Evolutionary conservation across 2,797 vertebrate genomes (phyloP).

Genomic region (Schizopygopsis malacanthus): DNA sequence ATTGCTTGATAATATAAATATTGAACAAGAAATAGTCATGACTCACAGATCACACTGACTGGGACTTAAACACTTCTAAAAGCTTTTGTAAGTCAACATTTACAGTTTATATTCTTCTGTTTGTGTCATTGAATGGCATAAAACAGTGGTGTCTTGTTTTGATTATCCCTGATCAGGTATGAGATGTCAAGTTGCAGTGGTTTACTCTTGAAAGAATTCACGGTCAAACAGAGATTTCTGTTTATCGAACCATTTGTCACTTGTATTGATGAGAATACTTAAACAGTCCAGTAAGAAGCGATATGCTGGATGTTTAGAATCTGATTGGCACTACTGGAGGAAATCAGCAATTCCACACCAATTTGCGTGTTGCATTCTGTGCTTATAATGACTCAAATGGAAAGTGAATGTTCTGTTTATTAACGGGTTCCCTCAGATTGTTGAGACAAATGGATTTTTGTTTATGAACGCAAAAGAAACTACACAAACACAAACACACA

Average conservation of each 20-base stretch:
- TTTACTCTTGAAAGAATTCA: slow-evolving; percentile 19
- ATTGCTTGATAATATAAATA: background rate
- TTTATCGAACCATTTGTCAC: slow-evolving; percentile 24
- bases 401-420: background rate
- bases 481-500: background rate
- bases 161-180: slow-evolving; percentile 9
- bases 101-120: background rate
- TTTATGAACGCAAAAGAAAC: too few relatives aligned
- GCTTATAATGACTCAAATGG: background rate
- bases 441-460: background rate
- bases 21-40: background rate
- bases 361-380: background rate
- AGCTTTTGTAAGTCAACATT: background rate
- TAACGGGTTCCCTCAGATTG: background rate
- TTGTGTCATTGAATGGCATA: background rate
- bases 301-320: slow-evolving; percentile 4
- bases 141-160: background rate
- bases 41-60: background rate
- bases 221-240: slow-evolving; percentile 18
- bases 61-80: slow-evolving; percentile 2
- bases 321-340: slow-evolving; percentile 12
- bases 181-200: slow-evolving; percentile 1
- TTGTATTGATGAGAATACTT: slow-evolving; percentile 32
- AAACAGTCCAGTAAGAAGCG: background rate
- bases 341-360: slow-evolving; percentile 2